These are phyloP conservation scores for Myrmecophaga tridactyla DNA, from an alignment of 2,113 vertebrate genomes.

Conservation along the genomic window DNA sequence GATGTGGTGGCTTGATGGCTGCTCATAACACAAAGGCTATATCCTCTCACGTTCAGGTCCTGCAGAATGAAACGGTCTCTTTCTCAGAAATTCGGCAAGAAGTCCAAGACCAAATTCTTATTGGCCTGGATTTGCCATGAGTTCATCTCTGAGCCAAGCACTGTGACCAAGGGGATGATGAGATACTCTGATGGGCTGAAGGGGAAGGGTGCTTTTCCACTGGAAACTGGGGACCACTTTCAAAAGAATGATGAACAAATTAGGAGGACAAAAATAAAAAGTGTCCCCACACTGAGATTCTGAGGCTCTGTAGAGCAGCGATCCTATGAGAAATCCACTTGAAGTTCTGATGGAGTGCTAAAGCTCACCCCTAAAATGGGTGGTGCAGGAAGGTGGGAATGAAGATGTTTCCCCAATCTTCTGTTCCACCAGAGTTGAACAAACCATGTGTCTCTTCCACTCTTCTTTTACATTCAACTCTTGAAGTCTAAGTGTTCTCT, in stretches of 20 bases:
- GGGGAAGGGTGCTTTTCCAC: not conserved
- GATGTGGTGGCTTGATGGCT: not conserved
- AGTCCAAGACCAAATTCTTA: not conserved
- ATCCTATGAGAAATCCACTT: not conserved
- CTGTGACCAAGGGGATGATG: not conserved
- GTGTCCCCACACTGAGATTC: not conserved
- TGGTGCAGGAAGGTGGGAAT: not conserved
- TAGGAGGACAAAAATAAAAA: not conserved
- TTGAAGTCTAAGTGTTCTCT: not conserved
- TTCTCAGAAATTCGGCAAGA: not conserved
- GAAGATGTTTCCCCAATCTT: not conserved
- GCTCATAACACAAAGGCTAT: not conserved
- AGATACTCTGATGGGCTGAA: not conserved
- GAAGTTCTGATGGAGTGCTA: not conserved
- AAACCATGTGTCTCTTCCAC: fast-evolving
- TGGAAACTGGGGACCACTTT: not conserved
- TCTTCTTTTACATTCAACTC: not conserved
- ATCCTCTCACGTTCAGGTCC: not conserved
- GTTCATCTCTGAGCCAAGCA: not conserved
- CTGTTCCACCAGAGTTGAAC: not conserved
- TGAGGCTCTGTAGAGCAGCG: not conserved
- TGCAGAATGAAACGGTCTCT: not conserved
- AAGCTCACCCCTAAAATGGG: not conserved
- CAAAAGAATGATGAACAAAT: not conserved
- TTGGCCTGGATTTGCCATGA: not conserved